A percentile compares a stretch with the other conserved stretches of the same genome.
Conservation (phyloP, 2,888 invertebrate genomes). For the Agriopis marginaria region DNA sequence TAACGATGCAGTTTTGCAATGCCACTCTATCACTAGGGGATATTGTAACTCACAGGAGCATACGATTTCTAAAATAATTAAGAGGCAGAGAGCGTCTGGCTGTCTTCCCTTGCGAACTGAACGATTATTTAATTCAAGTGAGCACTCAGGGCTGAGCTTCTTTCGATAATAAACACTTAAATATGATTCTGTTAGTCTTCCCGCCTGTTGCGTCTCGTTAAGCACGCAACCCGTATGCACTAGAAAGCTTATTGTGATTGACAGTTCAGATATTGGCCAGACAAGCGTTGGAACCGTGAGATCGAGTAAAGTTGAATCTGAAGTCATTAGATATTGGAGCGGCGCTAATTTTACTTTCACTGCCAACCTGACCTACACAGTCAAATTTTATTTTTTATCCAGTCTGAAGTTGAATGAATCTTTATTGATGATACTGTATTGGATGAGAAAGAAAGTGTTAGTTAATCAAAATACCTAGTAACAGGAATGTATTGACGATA, state of each 20-base stretch:
- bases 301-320: slow-evolving; percentile 30
- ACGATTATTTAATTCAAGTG: slow-evolving; percentile 42
- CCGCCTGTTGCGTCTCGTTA: slow-evolving; percentile 50
- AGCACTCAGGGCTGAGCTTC: slow-evolving; percentile 41
- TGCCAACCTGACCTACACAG: slow-evolving; percentile 44
- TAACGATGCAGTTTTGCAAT: slow-evolving; percentile 49
- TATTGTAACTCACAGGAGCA: slow-evolving; percentile 30
- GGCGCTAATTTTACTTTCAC: slow-evolving; percentile 48
- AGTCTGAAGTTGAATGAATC: slow-evolving; percentile 20
- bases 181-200: slow-evolving; percentile 48
- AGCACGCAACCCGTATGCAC: slow-evolving; percentile 51
- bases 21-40: slow-evolving; percentile 31
- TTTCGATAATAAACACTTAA: slow-evolving; percentile 43
- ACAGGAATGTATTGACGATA: not conserved
- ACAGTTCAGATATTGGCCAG: slow-evolving; percentile 64
- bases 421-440: slow-evolving; percentile 13
- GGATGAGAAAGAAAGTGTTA: slow-evolving; percentile 14
- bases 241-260: slow-evolving; percentile 71
- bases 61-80: slow-evolving; percentile 40
- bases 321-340: slow-evolving; percentile 43
- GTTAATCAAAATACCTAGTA: slow-evolving; percentile 8
- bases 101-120: slow-evolving; percentile 43
- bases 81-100: slow-evolving; percentile 39
- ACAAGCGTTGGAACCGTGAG: slow-evolving; percentile 42
- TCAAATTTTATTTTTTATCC: slow-evolving; percentile 18